These are phyloP conservation scores for Harmothoe impar DNA, from an alignment of 2,888 invertebrate species.

Conservation along the genomic window DNA sequence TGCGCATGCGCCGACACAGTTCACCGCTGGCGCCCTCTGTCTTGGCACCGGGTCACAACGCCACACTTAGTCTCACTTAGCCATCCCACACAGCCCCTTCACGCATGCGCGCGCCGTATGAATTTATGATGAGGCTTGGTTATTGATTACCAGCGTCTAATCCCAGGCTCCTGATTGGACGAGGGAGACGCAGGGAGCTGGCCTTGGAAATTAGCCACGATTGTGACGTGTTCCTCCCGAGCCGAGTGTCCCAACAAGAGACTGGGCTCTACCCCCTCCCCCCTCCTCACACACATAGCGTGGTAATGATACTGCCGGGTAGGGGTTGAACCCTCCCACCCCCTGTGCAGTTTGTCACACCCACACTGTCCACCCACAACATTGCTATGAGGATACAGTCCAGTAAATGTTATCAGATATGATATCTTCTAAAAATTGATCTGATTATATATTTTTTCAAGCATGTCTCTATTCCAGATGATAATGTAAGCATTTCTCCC, in stretches of 20 bases:
- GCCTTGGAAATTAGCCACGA: conserved; percentile 35
- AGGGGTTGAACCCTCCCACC: conserved; percentile 17
- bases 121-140: conserved; percentile 53
- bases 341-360: neutral
- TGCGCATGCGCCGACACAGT: conserved; percentile 50
- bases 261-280: neutral
- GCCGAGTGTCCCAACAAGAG: neutral
- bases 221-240: conserved; percentile 42
- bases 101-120: conserved; percentile 56
- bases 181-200: conserved; percentile 21
- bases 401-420: too few species aligned
- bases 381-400: too few species aligned
- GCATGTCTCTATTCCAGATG: neutral
- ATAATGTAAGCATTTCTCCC: too few species aligned
- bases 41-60: conserved; percentile 23
- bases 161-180: conserved; percentile 50
- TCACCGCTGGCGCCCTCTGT: conserved; percentile 45
- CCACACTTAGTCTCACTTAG: conserved; percentile 61
- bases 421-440: too few species aligned
- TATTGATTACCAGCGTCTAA: conserved; percentile 47
- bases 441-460: too few species aligned
- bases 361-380: neutral
- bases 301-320: conserved; percentile 49
- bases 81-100: neutral
- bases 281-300: neutral